phyloP scores from a whole-genome alignment of 2,888 invertebrate genomes.

The Phalangium opilio region DNA sequence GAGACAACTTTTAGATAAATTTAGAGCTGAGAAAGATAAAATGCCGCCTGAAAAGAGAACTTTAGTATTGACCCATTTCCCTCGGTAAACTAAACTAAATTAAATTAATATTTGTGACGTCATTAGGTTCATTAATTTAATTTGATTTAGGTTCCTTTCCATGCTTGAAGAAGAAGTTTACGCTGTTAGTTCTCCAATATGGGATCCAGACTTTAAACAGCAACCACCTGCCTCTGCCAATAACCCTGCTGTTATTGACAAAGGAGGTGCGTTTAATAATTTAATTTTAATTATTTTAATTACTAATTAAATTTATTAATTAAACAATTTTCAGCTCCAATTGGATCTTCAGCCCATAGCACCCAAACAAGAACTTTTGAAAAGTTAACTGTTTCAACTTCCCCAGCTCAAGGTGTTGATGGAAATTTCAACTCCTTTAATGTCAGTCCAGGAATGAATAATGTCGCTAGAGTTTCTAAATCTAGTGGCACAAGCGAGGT shows the following conservation, averaged over 20 bases:
- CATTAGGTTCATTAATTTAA: conserved; percentile 1
- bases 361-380: conserved; percentile 44
- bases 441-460: conserved; percentile 44
- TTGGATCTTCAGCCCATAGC: conserved; percentile 4
- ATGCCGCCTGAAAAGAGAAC: conserved; percentile 72
- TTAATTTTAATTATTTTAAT: background rate
- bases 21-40: conserved; percentile 70
- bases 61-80: conserved; percentile 72
- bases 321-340: background rate
- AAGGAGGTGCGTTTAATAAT: conserved; percentile 9
- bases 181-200: conserved; percentile 70
- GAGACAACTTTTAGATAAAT: conserved; percentile 76
- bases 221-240: conserved; percentile 41
- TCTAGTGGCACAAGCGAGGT: conserved; percentile 6
- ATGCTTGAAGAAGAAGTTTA: conserved; percentile 76
- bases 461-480: conserved; percentile 9
- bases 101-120: background rate
- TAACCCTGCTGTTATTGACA: conserved; percentile 1
- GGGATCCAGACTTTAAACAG: conserved; percentile 78
- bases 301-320: background rate
- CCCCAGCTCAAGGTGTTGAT: conserved; percentile 36
- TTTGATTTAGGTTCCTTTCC: conserved; percentile 53
- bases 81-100: conserved; percentile 38
- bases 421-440: conserved; percentile 45
- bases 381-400: conserved; percentile 37